A percentile compares a stretch with the other conserved stretches of the same genome.
phyloP scores from a whole-genome alignment of 2,888 invertebrate genomes.

The Platycnemis pennipes region DNA sequence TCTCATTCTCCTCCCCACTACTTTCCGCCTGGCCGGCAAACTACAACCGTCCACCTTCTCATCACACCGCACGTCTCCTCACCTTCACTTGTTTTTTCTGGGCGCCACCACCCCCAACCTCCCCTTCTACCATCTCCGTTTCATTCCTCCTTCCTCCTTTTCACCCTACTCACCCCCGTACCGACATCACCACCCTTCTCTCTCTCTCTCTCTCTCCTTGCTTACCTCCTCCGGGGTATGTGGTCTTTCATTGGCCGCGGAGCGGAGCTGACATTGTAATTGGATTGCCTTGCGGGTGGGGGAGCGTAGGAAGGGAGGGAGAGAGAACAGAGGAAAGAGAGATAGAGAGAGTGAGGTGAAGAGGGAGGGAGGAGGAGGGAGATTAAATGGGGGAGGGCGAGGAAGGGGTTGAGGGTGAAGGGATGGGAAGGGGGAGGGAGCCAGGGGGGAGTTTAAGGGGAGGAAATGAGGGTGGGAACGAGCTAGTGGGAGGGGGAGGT shows the following conservation, averaged over 20 bases:
- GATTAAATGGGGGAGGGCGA: not conserved
- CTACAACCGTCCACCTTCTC: not conserved
- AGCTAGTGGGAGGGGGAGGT: not conserved
- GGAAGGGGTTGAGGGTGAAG: not conserved
- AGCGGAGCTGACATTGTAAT: constrained; percentile 43
- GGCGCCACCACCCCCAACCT: not conserved
- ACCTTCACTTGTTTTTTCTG: constrained; percentile 39
- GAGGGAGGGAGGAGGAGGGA: not conserved
- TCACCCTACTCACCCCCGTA: not conserved
- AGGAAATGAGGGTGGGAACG: not conserved
- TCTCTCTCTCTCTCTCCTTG: not conserved
- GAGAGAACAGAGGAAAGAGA: no score
- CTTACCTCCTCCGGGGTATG: constrained; percentile 31
- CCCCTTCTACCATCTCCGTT: not conserved
- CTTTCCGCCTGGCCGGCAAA: not conserved
- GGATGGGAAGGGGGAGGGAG: not conserved
- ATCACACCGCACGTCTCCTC: not conserved
- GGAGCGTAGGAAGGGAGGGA: not conserved
- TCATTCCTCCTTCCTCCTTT: not conserved
- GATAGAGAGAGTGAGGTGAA: not conserved
- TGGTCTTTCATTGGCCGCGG: constrained; percentile 36
- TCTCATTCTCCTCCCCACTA: not conserved
- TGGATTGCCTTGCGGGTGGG: constrained; percentile 48
- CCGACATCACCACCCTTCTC: not conserved
- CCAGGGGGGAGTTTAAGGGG: not conserved